phyloP scores from a whole-genome alignment of 1,140 invertebrate species.

The Bombus waltoni region DNA sequence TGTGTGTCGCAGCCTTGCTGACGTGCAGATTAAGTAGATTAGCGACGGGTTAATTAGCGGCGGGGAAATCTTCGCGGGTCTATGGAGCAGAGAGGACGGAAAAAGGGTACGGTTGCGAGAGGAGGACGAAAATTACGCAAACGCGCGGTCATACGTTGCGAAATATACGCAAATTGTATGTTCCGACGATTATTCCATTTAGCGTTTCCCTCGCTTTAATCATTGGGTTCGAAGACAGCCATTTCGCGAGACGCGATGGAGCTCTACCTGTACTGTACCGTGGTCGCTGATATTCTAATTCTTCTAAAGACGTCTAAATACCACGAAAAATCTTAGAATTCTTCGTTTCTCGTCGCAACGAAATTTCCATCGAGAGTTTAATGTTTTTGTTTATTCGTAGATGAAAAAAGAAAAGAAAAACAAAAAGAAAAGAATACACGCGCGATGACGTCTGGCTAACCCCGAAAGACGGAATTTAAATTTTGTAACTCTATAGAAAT shows the following conservation, averaged over 20 bases:
- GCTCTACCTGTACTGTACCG: neutral
- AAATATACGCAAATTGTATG: slow-evolving; percentile 60
- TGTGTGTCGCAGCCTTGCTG: slow-evolving; percentile 50
- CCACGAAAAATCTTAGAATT: neutral
- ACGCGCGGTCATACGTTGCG: slow-evolving; percentile 52
- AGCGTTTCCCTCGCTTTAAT: slow-evolving; percentile 35
- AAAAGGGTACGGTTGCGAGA: slow-evolving; percentile 8
- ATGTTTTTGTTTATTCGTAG: neutral
- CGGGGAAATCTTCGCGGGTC: slow-evolving; percentile 27
- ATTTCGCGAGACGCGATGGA: neutral
- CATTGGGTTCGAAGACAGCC: slow-evolving; percentile 20
- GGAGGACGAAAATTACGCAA: slow-evolving; percentile 53
- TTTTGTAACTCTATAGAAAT: neutral
- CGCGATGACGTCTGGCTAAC: neutral
- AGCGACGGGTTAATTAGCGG: slow-evolving; percentile 66
- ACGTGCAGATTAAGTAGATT: slow-evolving; percentile 60
- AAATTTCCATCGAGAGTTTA: neutral
- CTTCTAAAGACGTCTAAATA: neutral
- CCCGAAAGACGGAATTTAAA: neutral
- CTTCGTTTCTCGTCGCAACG: neutral
- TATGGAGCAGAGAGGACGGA: neutral
- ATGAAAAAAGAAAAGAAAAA: neutral
- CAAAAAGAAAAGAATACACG: neutral
- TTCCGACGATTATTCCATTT: slow-evolving; percentile 43
- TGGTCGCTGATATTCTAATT: neutral